These are phyloP conservation scores for Eugnorisma glareosa DNA, from an alignment of 2,888 invertebrate species.

Conservation along the genomic window DNA sequence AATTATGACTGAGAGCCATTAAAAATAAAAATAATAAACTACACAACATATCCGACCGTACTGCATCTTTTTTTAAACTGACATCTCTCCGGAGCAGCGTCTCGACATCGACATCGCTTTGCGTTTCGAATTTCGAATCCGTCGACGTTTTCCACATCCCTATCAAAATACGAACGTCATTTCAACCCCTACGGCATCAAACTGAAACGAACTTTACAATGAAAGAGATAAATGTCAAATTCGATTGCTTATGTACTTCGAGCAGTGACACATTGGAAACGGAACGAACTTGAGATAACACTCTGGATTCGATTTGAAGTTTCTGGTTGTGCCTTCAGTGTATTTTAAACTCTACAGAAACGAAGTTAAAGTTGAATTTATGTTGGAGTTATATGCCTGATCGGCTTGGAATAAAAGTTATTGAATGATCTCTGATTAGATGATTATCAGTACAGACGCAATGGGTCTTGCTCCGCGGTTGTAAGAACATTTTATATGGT, in stretches of 20 bases:
- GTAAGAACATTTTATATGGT: slow-evolving; percentile 89
- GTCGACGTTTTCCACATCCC: slow-evolving; percentile 79
- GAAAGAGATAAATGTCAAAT: slow-evolving; percentile 73
- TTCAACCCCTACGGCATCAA: slow-evolving; percentile 59
- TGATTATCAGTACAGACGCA: slow-evolving; percentile 88
- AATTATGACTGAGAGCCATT: slow-evolving; percentile 62
- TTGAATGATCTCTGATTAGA: slow-evolving; percentile 90
- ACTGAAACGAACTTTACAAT: slow-evolving; percentile 70
- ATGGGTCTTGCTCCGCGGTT: slow-evolving; percentile 80
- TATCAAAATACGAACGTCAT: slow-evolving; percentile 73
- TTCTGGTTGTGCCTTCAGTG: slow-evolving; percentile 71
- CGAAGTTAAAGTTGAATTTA: slow-evolving; percentile 72
- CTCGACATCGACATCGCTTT: slow-evolving; percentile 80
- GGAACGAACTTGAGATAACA: slow-evolving; percentile 84
- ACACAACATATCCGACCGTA: slow-evolving; percentile 53
- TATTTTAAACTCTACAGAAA: slow-evolving; percentile 76
- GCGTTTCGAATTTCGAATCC: slow-evolving; percentile 84
- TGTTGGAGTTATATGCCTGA: slow-evolving; percentile 68
- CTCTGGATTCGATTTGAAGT: slow-evolving; percentile 82
- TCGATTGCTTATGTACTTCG: slow-evolving; percentile 69
- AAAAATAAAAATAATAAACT: slow-evolving; percentile 59
- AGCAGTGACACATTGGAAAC: slow-evolving; percentile 78
- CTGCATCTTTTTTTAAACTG: slow-evolving; percentile 73
- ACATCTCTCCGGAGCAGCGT: slow-evolving; percentile 77
- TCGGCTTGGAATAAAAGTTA: slow-evolving; percentile 86